phyloP scores from a whole-genome alignment of 2,113 vertebrate genomes.

The Petaurus breviceps region DNA sequence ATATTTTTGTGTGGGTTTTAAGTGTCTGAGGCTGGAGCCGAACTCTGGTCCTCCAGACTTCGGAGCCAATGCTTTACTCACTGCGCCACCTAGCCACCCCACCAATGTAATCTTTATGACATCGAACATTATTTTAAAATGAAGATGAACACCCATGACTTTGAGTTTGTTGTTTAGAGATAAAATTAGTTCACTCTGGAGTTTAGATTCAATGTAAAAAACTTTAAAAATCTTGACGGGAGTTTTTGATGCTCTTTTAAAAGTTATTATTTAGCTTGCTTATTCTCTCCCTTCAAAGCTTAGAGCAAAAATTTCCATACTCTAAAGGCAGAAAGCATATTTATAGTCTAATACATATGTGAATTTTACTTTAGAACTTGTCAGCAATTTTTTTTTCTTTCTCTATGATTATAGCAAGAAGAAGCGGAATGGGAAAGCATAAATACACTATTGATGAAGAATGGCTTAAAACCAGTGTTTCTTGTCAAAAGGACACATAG shows the following conservation, averaged over 20 bases:
- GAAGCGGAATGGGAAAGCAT: slow-evolving; percentile 89
- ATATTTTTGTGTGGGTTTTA: too few species aligned
- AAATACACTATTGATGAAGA: slow-evolving; percentile 86
- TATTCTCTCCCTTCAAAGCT: neutral
- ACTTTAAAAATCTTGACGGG: neutral
- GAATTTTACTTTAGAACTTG: neutral
- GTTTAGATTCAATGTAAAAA: neutral
- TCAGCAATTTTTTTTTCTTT: slow-evolving; percentile 15
- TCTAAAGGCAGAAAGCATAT: slow-evolving; percentile 26
- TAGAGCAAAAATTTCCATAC: slow-evolving; percentile 40
- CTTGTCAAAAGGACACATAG: slow-evolving; percentile 82
- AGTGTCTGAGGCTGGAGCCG: too few species aligned
- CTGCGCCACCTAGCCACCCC: too few species aligned
- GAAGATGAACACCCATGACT: neutral
- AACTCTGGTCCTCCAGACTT: too few species aligned
- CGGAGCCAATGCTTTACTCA: too few species aligned
- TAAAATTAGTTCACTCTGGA: neutral
- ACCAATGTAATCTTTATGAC: neutral
- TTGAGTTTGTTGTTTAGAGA: neutral
- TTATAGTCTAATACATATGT: slow-evolving; percentile 4
- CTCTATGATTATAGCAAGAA: slow-evolving; percentile 78
- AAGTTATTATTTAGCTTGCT: neutral
- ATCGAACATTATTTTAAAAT: neutral
- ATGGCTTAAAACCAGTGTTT: slow-evolving; percentile 87
- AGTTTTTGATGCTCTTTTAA: neutral